These are phyloP conservation scores for Argentina silus DNA, from an alignment of 2,797 vertebrate genomes.

Conservation along the genomic window DNA sequence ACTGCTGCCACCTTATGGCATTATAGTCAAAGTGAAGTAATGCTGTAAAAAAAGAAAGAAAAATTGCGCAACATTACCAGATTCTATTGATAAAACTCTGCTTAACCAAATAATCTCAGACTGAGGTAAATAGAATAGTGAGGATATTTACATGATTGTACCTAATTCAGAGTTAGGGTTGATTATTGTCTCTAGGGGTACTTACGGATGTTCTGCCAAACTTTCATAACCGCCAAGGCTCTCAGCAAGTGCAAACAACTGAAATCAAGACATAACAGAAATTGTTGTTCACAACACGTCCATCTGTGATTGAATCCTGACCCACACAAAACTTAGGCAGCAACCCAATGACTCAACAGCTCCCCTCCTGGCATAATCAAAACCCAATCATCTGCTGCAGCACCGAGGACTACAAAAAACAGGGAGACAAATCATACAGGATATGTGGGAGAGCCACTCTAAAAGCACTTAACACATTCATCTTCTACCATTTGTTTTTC, in stretches of 20 bases:
- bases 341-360: background rate
- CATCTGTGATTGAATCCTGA: background rate
- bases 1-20: constrained; percentile 63
- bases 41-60: too few species aligned
- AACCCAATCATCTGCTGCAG: too few species aligned
- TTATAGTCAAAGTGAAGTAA: background rate
- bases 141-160: background rate
- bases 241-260: constrained; percentile 87
- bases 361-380: too few species aligned
- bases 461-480: too few species aligned
- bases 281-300: background rate
- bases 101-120: background rate
- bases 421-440: too few species aligned
- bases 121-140: background rate
- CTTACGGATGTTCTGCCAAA: constrained; percentile 96
- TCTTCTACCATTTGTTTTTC: too few species aligned
- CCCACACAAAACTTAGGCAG: background rate
- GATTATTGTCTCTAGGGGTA: constrained; percentile 35
- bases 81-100: background rate
- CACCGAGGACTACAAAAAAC: too few species aligned
- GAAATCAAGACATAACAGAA: constrained; percentile 16
- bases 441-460: too few species aligned
- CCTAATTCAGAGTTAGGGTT: background rate
- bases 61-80: background rate
- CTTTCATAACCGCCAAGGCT: constrained; percentile 95